A percentile compares a stretch with the other conserved stretches of the same genome.
phyloP scores from a whole-genome alignment of 2,888 invertebrate species.

The Drosophila neutralis region DNA sequence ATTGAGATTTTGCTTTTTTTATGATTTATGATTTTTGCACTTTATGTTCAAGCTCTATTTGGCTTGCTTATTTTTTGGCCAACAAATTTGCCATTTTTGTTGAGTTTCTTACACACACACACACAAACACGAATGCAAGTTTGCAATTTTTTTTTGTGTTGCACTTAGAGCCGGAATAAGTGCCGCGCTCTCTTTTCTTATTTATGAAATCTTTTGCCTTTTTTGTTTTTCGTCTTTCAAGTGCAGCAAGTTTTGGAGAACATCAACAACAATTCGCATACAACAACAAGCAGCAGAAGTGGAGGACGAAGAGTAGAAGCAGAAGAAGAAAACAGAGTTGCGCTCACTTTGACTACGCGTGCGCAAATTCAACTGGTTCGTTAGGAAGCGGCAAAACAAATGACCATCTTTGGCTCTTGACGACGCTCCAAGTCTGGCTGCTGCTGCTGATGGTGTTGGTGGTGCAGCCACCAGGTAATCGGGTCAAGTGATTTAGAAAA shows the following conservation, averaged over 20 bases:
- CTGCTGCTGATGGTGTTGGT: conserved; percentile 35
- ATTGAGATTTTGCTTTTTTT: neutral
- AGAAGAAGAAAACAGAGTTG: conserved; percentile 32
- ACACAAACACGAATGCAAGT: conserved; percentile 4
- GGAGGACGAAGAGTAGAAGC: neutral
- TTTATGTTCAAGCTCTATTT: neutral
- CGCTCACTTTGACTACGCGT: conserved; percentile 67
- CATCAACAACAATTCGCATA: conserved; percentile 30
- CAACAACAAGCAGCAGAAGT: conserved; percentile 16
- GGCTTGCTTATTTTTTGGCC: conserved; percentile 1
- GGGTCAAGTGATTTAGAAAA: conserved; percentile 79
- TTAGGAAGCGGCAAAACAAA: conserved; percentile 80
- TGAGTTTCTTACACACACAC: conserved; percentile 13
- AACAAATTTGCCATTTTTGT: conserved; percentile 4
- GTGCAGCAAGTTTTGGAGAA: conserved; percentile 41
- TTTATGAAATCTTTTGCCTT: conserved; percentile 4
- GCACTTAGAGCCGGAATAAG: conserved; percentile 24
- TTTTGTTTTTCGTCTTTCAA: conserved; percentile 33
- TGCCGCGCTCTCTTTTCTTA: conserved; percentile 9
- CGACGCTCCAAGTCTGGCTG: conserved; percentile 25
- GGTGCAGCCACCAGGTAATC: conserved; percentile 76
- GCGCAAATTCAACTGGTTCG: conserved; percentile 80
- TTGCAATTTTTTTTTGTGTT: neutral
- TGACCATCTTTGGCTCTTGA: conserved; percentile 65
- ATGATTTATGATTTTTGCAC: neutral